Conservation (phyloP, 2,113 vertebrate species). For the Struthio camelus region DNA sequence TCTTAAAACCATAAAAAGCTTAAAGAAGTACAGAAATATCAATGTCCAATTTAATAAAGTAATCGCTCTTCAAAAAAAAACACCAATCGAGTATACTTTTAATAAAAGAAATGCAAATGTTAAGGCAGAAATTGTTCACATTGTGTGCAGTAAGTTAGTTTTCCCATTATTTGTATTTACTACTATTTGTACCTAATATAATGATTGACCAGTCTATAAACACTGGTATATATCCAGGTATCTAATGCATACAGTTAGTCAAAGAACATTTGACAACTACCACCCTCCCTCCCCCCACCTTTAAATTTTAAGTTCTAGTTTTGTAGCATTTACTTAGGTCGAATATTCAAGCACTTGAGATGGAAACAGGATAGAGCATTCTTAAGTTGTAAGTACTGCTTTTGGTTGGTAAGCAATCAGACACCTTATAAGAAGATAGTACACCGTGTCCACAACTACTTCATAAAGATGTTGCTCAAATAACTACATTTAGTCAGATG, state of each 20-base stretch:
- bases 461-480: neutral
- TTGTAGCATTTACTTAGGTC: neutral
- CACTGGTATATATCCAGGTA: too few species aligned
- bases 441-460: neutral
- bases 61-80: too few species aligned
- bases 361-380: too few species aligned
- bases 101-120: neutral
- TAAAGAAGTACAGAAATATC: neutral
- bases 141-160: neutral
- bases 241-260: neutral
- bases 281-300: fast-evolving
- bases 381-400: neutral
- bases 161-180: neutral
- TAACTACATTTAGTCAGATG: neutral
- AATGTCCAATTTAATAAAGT: too few species aligned
- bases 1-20: neutral
- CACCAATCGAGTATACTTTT: neutral
- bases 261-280: neutral
- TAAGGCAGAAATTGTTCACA: neutral
- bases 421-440: neutral
- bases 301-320: neutral
- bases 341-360: neutral
- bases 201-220: too few species aligned
- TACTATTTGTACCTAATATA: too few species aligned
- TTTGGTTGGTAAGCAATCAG: neutral